phyloP scores from a whole-genome alignment of 2,797 vertebrate genomes.

The Danio jaintianensis region DNA sequence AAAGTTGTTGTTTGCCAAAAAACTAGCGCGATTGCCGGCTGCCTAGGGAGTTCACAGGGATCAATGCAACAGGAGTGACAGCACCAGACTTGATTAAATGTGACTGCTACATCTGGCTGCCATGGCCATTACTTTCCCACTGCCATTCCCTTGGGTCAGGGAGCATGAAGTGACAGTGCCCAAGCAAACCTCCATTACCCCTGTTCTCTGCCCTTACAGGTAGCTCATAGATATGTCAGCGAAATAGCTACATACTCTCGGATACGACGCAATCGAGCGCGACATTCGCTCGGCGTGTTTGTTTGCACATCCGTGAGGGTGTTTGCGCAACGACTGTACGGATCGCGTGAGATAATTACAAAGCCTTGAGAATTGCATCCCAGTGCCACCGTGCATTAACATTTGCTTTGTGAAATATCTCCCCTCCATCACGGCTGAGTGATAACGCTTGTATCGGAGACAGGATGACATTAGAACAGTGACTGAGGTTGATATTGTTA shows the following conservation, averaged over 20 bases:
- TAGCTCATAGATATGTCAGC: slow-evolving; percentile 68
- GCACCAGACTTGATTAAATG: slow-evolving; percentile 84
- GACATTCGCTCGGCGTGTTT: slow-evolving; percentile 40
- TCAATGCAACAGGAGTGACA: slow-evolving; percentile 81
- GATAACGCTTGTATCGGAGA: slow-evolving; percentile 68
- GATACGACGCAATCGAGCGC: neutral
- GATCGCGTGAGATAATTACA: slow-evolving; percentile 58
- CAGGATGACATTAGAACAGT: slow-evolving; percentile 69
- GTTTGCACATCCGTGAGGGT: slow-evolving; percentile 46
- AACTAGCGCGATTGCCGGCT: slow-evolving; percentile 69
- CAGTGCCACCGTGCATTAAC: slow-evolving; percentile 43
- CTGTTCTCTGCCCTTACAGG: slow-evolving; percentile 74
- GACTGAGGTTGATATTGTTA: slow-evolving; percentile 70
- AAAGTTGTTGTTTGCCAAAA: slow-evolving; percentile 73
- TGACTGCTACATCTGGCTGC: slow-evolving; percentile 85
- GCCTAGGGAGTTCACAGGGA: slow-evolving; percentile 74
- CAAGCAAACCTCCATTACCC: slow-evolving; percentile 82
- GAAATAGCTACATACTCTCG: slow-evolving; percentile 66
- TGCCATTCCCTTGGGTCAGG: slow-evolving; percentile 76
- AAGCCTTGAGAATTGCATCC: slow-evolving; percentile 31
- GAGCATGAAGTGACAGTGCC: slow-evolving; percentile 81
- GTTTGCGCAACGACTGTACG: slow-evolving; percentile 49
- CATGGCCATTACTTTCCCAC: slow-evolving; percentile 82
- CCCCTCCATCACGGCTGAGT: slow-evolving; percentile 62
- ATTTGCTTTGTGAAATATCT: slow-evolving; percentile 64